Evolutionary conservation across 2,797 vertebrate species (phyloP).

Genomic region (Takifugu rubripes): DNA sequence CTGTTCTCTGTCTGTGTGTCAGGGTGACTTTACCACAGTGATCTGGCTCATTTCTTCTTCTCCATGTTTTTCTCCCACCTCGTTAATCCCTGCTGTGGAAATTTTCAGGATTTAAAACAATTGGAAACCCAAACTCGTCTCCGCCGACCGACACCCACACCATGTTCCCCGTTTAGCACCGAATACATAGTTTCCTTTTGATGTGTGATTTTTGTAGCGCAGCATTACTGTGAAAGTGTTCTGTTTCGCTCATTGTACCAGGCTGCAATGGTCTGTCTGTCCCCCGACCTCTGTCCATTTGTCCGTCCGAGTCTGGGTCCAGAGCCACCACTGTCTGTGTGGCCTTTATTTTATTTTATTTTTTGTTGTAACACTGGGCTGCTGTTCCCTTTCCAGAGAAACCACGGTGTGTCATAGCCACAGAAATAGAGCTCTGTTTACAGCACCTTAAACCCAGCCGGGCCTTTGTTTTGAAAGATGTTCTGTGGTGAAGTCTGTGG

Average conservation of each 20-base stretch:
- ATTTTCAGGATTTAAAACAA: slow-evolving; percentile 9
- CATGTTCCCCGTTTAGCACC: background rate
- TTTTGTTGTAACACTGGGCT: slow-evolving; percentile 71
- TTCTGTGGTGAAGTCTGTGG: slow-evolving; percentile 66
- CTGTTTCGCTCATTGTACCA: slow-evolving; percentile 18
- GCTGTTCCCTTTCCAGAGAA: slow-evolving; percentile 73
- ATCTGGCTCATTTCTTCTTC: slow-evolving; percentile 64
- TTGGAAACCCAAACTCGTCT: slow-evolving; percentile 1
- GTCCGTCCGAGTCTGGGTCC: slow-evolving; percentile 53
- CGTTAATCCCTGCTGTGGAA: slow-evolving; percentile 18
- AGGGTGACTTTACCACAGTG: slow-evolving; percentile 69
- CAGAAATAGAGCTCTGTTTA: slow-evolving; percentile 77
- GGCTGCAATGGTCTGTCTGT: slow-evolving; percentile 15
- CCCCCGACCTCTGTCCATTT: slow-evolving; percentile 33
- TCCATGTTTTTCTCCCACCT: slow-evolving; percentile 36
- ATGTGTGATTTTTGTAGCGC: slow-evolving; percentile 4
- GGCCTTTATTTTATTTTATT: slow-evolving; percentile 71
- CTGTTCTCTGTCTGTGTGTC: slow-evolving; percentile 73
- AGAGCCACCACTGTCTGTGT: slow-evolving; percentile 72
- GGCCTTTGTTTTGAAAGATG: slow-evolving; percentile 75
- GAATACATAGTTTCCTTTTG: background rate
- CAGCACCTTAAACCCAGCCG: slow-evolving; percentile 70
- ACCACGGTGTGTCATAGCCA: slow-evolving; percentile 74
- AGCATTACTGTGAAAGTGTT: slow-evolving; percentile 22
- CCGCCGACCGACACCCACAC: background rate